These are phyloP conservation scores for Dasyurus viverrinus DNA, from an alignment of 2,113 vertebrate genomes.

Conservation along the genomic window DNA sequence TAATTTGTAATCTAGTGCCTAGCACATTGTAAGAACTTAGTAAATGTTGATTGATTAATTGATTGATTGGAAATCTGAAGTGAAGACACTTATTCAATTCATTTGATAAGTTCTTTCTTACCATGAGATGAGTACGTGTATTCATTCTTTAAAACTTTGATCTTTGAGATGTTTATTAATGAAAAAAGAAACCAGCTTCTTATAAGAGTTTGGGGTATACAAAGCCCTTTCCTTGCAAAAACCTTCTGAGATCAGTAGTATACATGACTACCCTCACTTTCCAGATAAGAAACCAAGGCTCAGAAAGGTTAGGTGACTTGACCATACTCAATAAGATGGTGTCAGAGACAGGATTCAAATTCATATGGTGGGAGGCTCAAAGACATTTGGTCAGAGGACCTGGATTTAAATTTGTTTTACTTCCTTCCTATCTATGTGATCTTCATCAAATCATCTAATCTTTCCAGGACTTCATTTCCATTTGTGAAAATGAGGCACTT, in stretches of 20 bases:
- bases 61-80: background rate
- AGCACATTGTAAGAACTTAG: background rate
- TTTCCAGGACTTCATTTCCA: background rate
- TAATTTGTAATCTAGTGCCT: background rate
- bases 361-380: background rate
- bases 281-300: background rate
- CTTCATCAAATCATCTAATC: background rate
- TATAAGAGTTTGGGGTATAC: background rate
- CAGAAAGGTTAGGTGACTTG: background rate
- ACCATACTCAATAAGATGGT: background rate
- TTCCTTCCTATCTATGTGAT: background rate
- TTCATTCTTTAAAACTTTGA: background rate
- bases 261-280: background rate
- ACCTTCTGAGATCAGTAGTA: background rate
- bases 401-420: background rate
- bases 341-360: background rate
- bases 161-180: background rate
- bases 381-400: background rate
- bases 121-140: background rate
- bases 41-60: background rate
- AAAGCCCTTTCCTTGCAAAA: background rate
- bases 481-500: background rate
- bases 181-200: background rate
- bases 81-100: background rate
- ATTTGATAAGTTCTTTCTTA: background rate